Conservation (phyloP, 2,888 invertebrate species). For the Fabriciana adippe region DNA sequence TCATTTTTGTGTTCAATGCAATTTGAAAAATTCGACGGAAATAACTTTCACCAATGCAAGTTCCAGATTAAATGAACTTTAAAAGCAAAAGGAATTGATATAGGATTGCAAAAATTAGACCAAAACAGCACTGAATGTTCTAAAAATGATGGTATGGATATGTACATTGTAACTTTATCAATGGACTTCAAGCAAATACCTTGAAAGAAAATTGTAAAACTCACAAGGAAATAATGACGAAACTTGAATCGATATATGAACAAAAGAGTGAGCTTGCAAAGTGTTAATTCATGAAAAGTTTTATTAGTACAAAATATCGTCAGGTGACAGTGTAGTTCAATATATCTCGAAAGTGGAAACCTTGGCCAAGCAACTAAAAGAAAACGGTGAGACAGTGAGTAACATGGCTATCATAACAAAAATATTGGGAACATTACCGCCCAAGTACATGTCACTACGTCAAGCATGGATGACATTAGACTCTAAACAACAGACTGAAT, state of each 20-base stretch:
- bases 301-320: slow-evolving; percentile 39
- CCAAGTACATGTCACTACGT: too few species aligned
- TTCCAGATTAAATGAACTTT: slow-evolving; percentile 43
- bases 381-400: too few species aligned
- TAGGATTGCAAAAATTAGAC: slow-evolving; percentile 26
- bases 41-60: slow-evolving; percentile 43
- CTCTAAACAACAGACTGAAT: too few species aligned
- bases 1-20: slow-evolving; percentile 15
- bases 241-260: slow-evolving; percentile 41
- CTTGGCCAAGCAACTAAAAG: too few species aligned
- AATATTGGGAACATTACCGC: too few species aligned
- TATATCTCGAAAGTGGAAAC: slow-evolving; percentile 43
- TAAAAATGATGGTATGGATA: slow-evolving; percentile 39
- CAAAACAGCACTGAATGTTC: slow-evolving; percentile 20
- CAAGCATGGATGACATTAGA: too few species aligned
- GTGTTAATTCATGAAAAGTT: slow-evolving; percentile 41
- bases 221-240: slow-evolving; percentile 40
- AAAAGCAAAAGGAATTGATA: slow-evolving; percentile 40
- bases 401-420: too few species aligned
- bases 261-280: slow-evolving; percentile 39
- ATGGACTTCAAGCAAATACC: slow-evolving; percentile 42
- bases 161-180: slow-evolving; percentile 31
- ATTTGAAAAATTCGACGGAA: slow-evolving; percentile 32
- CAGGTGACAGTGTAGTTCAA: slow-evolving; percentile 42
- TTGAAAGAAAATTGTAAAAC: slow-evolving; percentile 42